Evolutionary conservation across 1,140 invertebrate genomes (phyloP), one percentile per base, ranked within the genome.

Genomic region (Calliphora vicina): DNA sequence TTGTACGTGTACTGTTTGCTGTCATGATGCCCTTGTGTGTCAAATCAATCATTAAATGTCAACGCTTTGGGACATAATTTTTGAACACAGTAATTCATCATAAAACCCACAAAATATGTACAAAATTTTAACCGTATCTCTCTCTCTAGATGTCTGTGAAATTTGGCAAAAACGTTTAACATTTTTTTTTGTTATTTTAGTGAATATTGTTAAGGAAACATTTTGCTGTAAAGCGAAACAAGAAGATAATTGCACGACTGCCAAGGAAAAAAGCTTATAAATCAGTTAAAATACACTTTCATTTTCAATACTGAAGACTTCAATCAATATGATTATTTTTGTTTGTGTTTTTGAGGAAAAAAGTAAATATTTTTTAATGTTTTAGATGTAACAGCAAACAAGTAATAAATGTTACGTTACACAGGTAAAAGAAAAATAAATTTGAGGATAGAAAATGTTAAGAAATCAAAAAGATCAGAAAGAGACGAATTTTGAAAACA

Each of bases 1-100:
- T 25, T n/a, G n/a, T n/a, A n/a, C n/a, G n/a, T n/a, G n/a, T n/a
- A n/a, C n/a, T n/a, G n/a, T n/a, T n/a, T n/a, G n/a, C 20, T 82
- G 57, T 80, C 87, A 85, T 88, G 86, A 86, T 88, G 88, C 86
- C 87, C 88, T 89, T 89, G 88, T 86, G 88, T 89, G 88, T 89
- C 88, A 89, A 88, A 89, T 87, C 84, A 85, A 89, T 89, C 87
- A 89, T 89, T 87, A 89, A 89, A 89, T 89, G 88, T 89, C 88
- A 89, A 86, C 88, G 87, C 88, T 87, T 87, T 82, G 82, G 87
- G 88, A 85, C 57, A 82, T 73, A 78, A 78, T 81, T 81, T 71
- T 71, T 42, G 20, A 27, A 35, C 35, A 61, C 45, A 81, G 61
- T 71, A 42, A 81, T 61, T 67, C 26, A 81, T 81, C 61, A 71